These are phyloP conservation scores for Hipparchia semele DNA, from an alignment of 2,888 invertebrate species.

Conservation along the genomic window DNA sequence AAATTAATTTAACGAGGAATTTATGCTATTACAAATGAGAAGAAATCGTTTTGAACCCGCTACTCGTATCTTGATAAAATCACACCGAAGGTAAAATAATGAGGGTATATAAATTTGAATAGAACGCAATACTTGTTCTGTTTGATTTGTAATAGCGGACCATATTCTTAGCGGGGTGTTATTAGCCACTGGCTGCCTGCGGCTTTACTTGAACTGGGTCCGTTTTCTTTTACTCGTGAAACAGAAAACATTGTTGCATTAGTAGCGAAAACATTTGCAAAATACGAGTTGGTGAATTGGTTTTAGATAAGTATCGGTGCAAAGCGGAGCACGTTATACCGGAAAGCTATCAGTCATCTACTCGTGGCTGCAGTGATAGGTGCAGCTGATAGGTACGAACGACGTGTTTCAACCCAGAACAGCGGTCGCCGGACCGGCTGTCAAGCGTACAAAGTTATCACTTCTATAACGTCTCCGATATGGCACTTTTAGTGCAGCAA, in stretches of 20 bases:
- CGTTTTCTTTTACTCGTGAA: conserved; percentile 69
- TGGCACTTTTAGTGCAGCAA: conserved; percentile 71
- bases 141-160: conserved; percentile 76
- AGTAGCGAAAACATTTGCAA: conserved; percentile 55
- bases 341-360: conserved; percentile 60
- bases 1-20: conserved; percentile 11
- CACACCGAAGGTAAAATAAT: conserved; percentile 34
- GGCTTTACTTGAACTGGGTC: conserved; percentile 71
- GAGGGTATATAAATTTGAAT: conserved; percentile 53
- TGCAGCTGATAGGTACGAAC: conserved; percentile 31
- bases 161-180: conserved; percentile 72
- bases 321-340: conserved; percentile 59
- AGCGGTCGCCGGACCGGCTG: conserved; percentile 52
- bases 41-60: conserved; percentile 27
- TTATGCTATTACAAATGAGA: conserved; percentile 23
- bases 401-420: conserved; percentile 34
- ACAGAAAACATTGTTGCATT: conserved; percentile 70
- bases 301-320: conserved; percentile 63
- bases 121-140: conserved; percentile 64
- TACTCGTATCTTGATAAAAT: conserved; percentile 31
- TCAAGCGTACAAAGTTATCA: conserved; percentile 72
- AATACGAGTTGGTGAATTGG: conserved; percentile 62
- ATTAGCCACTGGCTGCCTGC: conserved; percentile 69
- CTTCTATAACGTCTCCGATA: conserved; percentile 70
- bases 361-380: conserved; percentile 42